Conservation (phyloP, 2,888 invertebrate genomes). For the Boloria selene region DNA sequence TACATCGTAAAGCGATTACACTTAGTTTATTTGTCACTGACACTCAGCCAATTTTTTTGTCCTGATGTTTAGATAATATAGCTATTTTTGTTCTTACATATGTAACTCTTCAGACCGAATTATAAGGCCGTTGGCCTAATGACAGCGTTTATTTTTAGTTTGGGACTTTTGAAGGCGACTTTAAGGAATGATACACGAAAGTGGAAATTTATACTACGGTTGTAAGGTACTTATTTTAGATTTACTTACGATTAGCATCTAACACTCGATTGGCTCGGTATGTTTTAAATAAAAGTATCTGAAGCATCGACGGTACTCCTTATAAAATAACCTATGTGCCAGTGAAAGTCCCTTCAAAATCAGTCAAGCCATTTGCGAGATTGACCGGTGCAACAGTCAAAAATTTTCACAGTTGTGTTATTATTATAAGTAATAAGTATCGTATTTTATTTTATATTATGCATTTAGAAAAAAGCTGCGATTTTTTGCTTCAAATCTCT, state of each 20-base stretch:
- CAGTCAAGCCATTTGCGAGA: no score
- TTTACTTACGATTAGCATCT: conserved; percentile 13
- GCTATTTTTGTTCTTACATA: conserved; percentile 77
- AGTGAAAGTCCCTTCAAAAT: no score
- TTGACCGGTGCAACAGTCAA: no score
- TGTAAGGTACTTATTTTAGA: conserved; percentile 28
- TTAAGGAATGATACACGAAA: conserved; percentile 50
- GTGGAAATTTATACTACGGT: conserved; percentile 26
- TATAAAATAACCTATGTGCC: no score
- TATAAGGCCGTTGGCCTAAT: conserved; percentile 82
- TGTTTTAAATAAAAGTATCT: no score
- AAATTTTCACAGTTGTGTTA: no score
- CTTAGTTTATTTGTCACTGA: conserved; percentile 49
- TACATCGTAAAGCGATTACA: conserved; percentile 7
- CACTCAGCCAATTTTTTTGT: conserved; percentile 65
- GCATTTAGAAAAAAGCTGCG: no score
- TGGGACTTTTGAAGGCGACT: conserved; percentile 65
- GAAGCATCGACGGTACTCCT: no score
- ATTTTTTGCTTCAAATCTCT: no score
- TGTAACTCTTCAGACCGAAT: conserved; percentile 78
- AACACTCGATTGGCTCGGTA: no score
- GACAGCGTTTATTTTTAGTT: conserved; percentile 70
- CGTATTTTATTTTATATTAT: no score
- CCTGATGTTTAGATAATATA: conserved; percentile 72
- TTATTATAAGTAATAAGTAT: no score